Evolutionary conservation across 2,888 invertebrate genomes (phyloP), one percentile per base, ranked within the genome.

Genomic region (Tetanocera ferruginea): DNA sequence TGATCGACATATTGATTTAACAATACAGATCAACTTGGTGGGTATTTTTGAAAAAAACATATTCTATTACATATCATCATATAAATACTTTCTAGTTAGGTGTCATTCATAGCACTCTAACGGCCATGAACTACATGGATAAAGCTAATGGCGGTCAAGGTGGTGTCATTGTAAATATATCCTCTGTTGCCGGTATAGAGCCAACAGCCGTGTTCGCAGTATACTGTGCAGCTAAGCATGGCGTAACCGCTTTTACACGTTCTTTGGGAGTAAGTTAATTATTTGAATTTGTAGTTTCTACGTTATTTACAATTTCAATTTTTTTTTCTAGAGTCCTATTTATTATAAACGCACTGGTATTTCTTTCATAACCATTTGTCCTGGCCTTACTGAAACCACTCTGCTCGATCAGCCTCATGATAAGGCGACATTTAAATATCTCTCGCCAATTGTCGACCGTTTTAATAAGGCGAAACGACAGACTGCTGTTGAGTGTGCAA

Each of bases 11-110:
- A 66, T 87, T 25, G 85, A 88, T 5, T 74, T 85, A 55, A 86
- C 87, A 17, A 85, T 89, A 25, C 83, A 85, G 51, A 85, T 89
- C 3, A 89, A 91, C 72, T 92, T 94, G 82, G 92, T 93, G 90
- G 72, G 83, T 69, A 17, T 28, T 28, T n/a, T n/a, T n/a, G n/a
- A n/a, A 14, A 17, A 11, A 62, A 62, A 1, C 5, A 28, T 19
- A 28, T 2, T 1, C 1, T n/a, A 60, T 28, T 64, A 62, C 3
- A 17, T 28, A 14, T 4, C 3, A 5, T 60, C 11, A 34, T 31
- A 3, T n/a, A 5, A 17, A 31, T 25, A 1, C 14, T 11, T 62
- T 5, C 31, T 80, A 91, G 91, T 84, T 89, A 84, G 91, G 91
- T n/a, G 77, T 91, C 9, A 87, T 90, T 4, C 85, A 90, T 0